Evolutionary conservation across 2,113 vertebrate species (phyloP), one percentile per base, ranked within the genome.

Genomic region (Macrotus californicus): DNA sequence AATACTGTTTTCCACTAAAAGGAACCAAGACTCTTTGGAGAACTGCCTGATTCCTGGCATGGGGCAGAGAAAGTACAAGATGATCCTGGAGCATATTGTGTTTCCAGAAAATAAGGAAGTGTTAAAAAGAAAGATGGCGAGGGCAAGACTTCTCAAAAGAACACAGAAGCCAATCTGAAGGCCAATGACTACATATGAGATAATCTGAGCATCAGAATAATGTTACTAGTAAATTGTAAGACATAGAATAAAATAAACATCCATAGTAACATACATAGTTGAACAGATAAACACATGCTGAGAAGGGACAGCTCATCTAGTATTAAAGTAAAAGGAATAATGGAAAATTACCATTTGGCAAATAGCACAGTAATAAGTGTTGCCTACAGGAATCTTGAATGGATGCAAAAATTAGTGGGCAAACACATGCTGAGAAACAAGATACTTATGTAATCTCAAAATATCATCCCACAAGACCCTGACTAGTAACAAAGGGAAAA

Each of bases 271-370:
- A 70, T 80, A 76, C 84, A 90, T 34, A 87, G 87, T 72, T 91
- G 39, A 93, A 48, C 50, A 79, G 75, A 83, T 69, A 92, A 89
- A 56, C 50, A 73, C 88, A 84, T 56, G 31, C 43, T 67, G 91
- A 92, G 41, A 79, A 87, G 41, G 64, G 54, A 87, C 46, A 92
- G 41, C 50, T 92, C 26, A 87, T 41, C 50, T 72, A 81, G 81
- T 56, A 73, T 75, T 59, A 54, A 70, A 61, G 48, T 14, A 87
- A 46, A 73, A 64, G 59, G 46, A 93, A 52, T 67, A 86, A 89
- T 59, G 91, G 88, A 92, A 96, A 92, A 77, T 54, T 39, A 89
- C 39, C 24, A 48, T 94, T 97, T 96, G 87, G 87, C 67, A 69
- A 95, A 86, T 11, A 69, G 46, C 84, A 64, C 29, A 61, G 41